A percentile compares a stretch with the other conserved stretches of the same genome.
These are phyloP conservation scores for Pristionchus mayeri DNA, from an alignment of 2,888 invertebrate species.

Conservation along the genomic window DNA sequence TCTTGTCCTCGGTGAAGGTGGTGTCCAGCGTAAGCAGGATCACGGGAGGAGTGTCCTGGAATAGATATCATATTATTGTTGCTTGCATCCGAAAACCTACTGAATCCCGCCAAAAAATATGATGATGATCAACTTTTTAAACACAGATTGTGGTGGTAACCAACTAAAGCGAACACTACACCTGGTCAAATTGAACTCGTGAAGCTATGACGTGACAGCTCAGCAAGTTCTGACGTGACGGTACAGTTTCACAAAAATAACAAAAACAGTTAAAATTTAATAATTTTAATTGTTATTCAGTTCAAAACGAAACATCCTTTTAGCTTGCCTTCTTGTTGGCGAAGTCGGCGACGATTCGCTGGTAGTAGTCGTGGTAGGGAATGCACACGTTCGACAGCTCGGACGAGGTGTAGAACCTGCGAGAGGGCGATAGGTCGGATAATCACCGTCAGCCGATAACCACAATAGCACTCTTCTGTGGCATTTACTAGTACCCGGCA, in stretches of 20 bases:
- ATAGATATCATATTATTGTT: slow-evolving; percentile 49
- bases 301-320: not conserved
- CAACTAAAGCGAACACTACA: no score
- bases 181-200: no score
- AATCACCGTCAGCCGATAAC: no score
- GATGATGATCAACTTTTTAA: not conserved
- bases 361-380: slow-evolving; percentile 75
- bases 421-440: slow-evolving; percentile 47
- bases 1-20: slow-evolving; percentile 81
- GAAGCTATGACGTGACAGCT: no score
- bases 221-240: no score
- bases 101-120: no score
- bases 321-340: slow-evolving; percentile 53
- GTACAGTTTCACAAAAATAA: no score
- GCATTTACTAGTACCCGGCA: no score
- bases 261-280: no score
- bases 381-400: slow-evolving; percentile 87
- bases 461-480: no score
- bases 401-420: slow-evolving; percentile 89
- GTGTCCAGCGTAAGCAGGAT: slow-evolving; percentile 97
- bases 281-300: no score
- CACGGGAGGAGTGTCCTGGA: slow-evolving; percentile 70
- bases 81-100: not conserved
- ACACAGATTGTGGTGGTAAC: no score
- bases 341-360: slow-evolving; percentile 66